Conservation (phyloP, 1,140 invertebrate species). For the Elymnias hypermnestra region DNA sequence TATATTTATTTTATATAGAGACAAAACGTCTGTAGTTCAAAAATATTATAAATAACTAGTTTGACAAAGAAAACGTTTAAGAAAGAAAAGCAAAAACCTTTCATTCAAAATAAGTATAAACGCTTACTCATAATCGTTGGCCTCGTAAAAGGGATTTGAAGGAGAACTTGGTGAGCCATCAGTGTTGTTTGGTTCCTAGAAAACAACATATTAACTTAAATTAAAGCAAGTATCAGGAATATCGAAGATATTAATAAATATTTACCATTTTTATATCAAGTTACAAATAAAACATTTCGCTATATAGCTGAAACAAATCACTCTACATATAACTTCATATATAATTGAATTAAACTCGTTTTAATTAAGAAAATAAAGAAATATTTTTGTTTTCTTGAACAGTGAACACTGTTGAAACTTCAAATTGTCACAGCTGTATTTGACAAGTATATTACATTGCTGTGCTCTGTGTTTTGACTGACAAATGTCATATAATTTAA, state of each 20-base stretch:
- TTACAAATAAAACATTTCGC: constrained; percentile 4
- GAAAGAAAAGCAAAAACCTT: not conserved
- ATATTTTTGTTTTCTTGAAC: not conserved
- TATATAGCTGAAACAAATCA: not conserved
- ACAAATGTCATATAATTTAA: too few species aligned
- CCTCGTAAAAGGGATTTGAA: constrained; percentile 32
- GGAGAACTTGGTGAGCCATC: constrained; percentile 34
- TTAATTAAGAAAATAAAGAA: not conserved
- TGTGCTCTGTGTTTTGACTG: too few species aligned
- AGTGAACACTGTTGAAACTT: too few species aligned
- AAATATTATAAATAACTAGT: too few species aligned
- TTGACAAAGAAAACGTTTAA: not conserved
- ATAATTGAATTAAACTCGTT: not conserved
- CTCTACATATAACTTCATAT: too few species aligned
- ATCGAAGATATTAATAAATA: not conserved
- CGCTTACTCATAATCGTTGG: constrained; percentile 55
- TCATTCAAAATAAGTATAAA: constrained; percentile 3
- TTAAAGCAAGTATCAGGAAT: constrained; percentile 1
- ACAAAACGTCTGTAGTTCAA: too few species aligned
- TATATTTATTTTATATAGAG: too few species aligned
- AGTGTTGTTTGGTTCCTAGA: constrained; percentile 35
- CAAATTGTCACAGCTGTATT: too few species aligned
- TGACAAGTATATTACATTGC: too few species aligned
- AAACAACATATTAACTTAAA: constrained; percentile 15
- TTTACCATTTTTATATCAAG: constrained; percentile 9